These are phyloP conservation scores for Habrosyne pyritoides DNA, from an alignment of 2,888 invertebrate genomes.

Conservation along the genomic window DNA sequence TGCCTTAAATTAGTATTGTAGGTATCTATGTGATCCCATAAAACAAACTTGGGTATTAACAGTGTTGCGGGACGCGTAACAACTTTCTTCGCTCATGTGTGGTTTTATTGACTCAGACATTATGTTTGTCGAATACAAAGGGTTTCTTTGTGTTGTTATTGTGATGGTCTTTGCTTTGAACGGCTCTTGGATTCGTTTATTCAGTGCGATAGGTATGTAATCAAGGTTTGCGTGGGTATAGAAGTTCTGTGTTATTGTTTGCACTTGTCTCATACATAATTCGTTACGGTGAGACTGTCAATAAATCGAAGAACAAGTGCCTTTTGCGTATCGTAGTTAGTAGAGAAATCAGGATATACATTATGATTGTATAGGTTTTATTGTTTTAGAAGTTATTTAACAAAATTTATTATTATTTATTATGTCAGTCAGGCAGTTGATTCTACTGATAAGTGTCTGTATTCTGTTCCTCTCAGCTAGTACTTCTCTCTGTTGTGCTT, in stretches of 20 bases:
- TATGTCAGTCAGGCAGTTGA: too few relatives aligned
- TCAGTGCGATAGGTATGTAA: not conserved
- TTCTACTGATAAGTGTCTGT: too few relatives aligned
- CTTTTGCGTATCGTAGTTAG: too few relatives aligned
- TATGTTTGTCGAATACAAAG: not conserved
- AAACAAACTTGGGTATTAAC: not conserved
- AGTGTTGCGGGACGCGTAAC: not conserved
- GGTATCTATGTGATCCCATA: not conserved
- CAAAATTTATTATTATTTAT: too few relatives aligned
- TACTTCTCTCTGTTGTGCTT: too few relatives aligned
- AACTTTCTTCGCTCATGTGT: slow-evolving; percentile 1
- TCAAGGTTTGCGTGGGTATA: not conserved
- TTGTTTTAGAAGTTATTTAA: too few relatives aligned
- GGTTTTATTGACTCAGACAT: not conserved
- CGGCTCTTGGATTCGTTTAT: not conserved
- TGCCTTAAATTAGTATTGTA: too few relatives aligned
- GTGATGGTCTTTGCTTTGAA: not conserved
- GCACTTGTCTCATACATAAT: not conserved
- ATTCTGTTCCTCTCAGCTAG: too few relatives aligned
- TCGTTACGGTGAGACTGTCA: not conserved
- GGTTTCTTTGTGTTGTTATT: not conserved
- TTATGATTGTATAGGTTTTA: too few relatives aligned
- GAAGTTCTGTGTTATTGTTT: not conserved
- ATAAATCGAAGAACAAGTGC: too few relatives aligned
- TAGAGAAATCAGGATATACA: too few relatives aligned